Evolutionary conservation across 2,797 vertebrate genomes (phyloP).

Genomic region (Periophthalmus magnuspinnatus): DNA sequence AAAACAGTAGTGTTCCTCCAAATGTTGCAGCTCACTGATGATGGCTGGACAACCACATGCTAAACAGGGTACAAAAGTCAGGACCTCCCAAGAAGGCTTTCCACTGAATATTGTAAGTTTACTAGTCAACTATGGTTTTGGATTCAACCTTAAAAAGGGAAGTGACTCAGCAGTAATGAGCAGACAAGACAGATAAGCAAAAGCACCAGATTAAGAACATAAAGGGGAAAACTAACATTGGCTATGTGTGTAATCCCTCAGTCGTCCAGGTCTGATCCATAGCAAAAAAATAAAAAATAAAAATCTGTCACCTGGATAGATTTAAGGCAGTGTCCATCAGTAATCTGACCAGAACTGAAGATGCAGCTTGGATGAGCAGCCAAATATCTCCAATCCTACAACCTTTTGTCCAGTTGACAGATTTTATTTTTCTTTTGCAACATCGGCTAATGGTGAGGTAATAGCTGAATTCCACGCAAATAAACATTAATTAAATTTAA

Average conservation of each 20-base stretch:
- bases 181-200: slow-evolving; percentile 10
- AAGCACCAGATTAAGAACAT: background rate
- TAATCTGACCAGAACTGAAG: no score
- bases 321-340: no score
- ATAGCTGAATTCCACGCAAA: no score
- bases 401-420: no score
- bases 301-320: no score
- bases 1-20: background rate
- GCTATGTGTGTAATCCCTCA: no score
- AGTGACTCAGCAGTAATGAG: slow-evolving; percentile 16
- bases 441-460: background rate
- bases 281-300: no score
- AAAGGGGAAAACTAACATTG: background rate
- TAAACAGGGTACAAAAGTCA: background rate
- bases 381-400: no score
- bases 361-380: no score
- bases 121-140: slow-evolving; percentile 12
- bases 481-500: no score
- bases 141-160: slow-evolving; percentile 28
- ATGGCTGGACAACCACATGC: background rate
- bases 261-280: no score
- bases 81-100: background rate
- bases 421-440: background rate
- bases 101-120: background rate
- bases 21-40: slow-evolving; percentile 13